Conservation (phyloP, 1,140 invertebrate genomes). For the Psix sp. region DNA sequence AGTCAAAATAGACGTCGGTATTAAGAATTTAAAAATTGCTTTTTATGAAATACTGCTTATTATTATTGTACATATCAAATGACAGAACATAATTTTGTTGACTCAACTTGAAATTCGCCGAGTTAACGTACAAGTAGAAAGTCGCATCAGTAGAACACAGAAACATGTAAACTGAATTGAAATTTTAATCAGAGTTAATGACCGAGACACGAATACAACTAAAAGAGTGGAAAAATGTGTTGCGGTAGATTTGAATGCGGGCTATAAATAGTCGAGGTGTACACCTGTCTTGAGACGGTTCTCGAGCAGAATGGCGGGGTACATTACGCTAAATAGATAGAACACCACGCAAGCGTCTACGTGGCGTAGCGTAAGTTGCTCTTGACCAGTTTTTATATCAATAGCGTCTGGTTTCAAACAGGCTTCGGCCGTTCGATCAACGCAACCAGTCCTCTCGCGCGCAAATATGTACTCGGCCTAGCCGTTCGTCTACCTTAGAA, state of each 20-base stretch:
- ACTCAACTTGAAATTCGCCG: too few species aligned
- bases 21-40: too few species aligned
- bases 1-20: too few species aligned
- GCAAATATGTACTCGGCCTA: conserved; percentile 24
- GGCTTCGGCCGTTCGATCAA: conserved; percentile 38
- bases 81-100: neutral
- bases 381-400: conserved; percentile 62
- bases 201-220: conserved; percentile 23
- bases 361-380: conserved; percentile 46
- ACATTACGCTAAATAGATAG: conserved; percentile 51
- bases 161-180: too few species aligned
- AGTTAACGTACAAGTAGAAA: too few species aligned
- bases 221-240: too few species aligned
- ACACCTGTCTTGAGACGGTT: conserved; percentile 39
- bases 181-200: conserved; percentile 34
- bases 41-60: too few species aligned
- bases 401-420: conserved; percentile 60
- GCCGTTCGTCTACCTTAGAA: conserved; percentile 15
- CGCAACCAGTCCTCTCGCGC: conserved; percentile 35
- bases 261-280: conserved; percentile 34
- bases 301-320: conserved; percentile 17
- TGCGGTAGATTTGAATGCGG: neutral
- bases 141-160: too few species aligned
- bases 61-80: too few species aligned
- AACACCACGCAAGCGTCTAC: conserved; percentile 35